Conservation (phyloP, 1,140 invertebrate species). For the Helicoverpa armigera region DNA sequence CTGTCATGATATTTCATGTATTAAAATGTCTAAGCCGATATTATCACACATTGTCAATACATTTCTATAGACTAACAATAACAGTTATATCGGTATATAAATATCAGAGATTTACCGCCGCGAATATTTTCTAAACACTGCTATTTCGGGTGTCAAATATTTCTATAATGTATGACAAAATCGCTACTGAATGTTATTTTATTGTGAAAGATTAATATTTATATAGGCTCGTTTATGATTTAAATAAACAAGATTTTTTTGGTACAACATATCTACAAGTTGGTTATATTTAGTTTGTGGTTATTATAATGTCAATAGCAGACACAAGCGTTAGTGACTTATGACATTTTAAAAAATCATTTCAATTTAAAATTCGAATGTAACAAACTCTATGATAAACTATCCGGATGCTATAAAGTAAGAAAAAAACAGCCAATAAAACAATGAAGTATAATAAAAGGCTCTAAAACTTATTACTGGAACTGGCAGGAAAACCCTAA, state of each 20-base stretch:
- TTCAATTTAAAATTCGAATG: neutral
- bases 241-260: conserved; percentile 13
- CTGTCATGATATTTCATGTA: neutral
- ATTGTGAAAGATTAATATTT: conserved; percentile 19
- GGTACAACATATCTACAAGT: neutral
- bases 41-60: conserved; percentile 21
- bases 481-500: conserved; percentile 66
- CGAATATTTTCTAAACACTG: conserved; percentile 4
- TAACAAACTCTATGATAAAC: neutral
- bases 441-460: conserved; percentile 70
- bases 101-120: conserved; percentile 21
- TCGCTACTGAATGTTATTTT: conserved; percentile 24
- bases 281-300: neutral
- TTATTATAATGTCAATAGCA: neutral
- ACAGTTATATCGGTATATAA: conserved; percentile 33
- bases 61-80: conserved; percentile 24
- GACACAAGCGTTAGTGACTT: neutral
- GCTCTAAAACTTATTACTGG: conserved; percentile 63
- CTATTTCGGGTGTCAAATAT: conserved; percentile 31
- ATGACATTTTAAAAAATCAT: neutral
- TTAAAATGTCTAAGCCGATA: neutral
- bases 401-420: neutral
- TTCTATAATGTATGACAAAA: conserved; percentile 27
- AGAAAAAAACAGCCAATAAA: conserved; percentile 58
- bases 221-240: conserved; percentile 10